Conservation (phyloP, 2,797 vertebrate species). For the Oryzias dopingdopingensis region DNA sequence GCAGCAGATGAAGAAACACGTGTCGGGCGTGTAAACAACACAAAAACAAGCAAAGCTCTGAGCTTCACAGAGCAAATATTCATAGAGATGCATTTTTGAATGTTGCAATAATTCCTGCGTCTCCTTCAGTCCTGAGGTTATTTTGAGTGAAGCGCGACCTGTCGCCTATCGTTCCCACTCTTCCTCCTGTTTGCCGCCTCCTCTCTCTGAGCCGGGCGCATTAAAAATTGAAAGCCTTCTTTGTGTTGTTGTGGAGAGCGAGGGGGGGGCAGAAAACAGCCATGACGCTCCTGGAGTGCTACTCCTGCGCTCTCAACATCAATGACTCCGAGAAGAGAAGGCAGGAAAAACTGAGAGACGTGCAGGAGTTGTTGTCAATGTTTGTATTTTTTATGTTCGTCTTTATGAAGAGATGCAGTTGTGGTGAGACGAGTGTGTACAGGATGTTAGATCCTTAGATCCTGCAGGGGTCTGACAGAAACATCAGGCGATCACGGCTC, state of each 20-base stretch:
- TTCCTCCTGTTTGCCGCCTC: conserved; percentile 47
- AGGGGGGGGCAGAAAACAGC: conserved; percentile 25
- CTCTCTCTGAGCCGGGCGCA: conserved; percentile 52
- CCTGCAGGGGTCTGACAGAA: conserved; percentile 50
- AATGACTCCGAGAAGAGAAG: conserved; percentile 20
- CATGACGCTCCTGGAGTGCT: conserved; percentile 36
- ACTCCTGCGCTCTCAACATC: conserved; percentile 57
- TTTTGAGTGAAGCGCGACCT: conserved; percentile 47
- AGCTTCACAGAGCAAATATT: background rate
- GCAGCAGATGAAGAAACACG: conserved; percentile 3
- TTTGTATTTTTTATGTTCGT: conserved; percentile 62
- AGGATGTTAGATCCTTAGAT: conserved; percentile 46
- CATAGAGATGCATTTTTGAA: background rate
- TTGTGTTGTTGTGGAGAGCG: conserved; percentile 47
- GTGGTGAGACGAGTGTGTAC: conserved; percentile 41
- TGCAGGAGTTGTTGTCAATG: conserved; percentile 58
- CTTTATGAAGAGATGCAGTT: conserved; percentile 31
- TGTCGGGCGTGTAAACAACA: background rate
- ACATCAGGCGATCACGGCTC: conserved; percentile 13
- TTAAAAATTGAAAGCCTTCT: conserved; percentile 70
- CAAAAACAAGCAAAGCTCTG: conserved; percentile 3
- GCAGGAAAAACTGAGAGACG: conserved; percentile 23
- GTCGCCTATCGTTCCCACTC: conserved; percentile 49
- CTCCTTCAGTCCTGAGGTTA: conserved; percentile 14
- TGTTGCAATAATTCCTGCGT: conserved; percentile 5